A percentile compares a stretch with the other conserved stretches of the same genome.
Evolutionary conservation across 2,113 vertebrate species (phyloP).

Genomic region (Penelope pileata): DNA sequence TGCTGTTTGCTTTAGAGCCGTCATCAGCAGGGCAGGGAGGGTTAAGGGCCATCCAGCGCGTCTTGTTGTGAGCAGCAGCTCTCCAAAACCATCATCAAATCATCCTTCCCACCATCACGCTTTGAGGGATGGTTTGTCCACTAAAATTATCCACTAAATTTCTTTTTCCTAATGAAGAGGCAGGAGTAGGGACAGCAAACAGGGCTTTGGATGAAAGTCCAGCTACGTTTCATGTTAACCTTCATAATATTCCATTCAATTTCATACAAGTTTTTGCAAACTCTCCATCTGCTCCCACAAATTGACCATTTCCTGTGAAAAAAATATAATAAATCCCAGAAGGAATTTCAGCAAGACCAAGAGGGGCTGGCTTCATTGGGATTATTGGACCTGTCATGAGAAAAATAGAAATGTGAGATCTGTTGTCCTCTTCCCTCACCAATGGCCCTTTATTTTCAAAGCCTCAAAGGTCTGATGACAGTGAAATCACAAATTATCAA

Average conservation of each 20-base stretch:
- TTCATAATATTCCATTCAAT: neutral
- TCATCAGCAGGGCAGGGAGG: neutral
- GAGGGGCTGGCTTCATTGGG: neutral
- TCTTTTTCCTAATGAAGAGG: neutral
- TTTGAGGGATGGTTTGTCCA: neutral
- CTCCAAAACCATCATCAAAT: neutral
- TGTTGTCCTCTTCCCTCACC: neutral
- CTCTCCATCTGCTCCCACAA: neutral
- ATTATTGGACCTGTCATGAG: neutral
- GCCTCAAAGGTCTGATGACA: neutral
- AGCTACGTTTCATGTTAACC: neutral
- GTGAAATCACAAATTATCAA: neutral
- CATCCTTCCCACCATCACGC: neutral
- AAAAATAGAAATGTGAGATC: neutral
- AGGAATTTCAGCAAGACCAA: neutral
- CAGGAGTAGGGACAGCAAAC: neutral
- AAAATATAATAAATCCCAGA: neutral
- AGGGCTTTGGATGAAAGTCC: neutral
- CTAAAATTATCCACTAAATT: neutral
- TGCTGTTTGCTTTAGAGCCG: constrained; percentile 21
- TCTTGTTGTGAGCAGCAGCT: neutral
- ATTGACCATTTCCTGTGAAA: neutral
- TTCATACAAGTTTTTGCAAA: neutral
- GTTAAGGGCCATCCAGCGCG: neutral
- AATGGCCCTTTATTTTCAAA: neutral